Percentiles rank a stretch among this genome's conserved stretches.
Evolutionary conservation across 2,797 vertebrate genomes (phyloP).

Genomic region (Gymnocypris eckloni): DNA sequence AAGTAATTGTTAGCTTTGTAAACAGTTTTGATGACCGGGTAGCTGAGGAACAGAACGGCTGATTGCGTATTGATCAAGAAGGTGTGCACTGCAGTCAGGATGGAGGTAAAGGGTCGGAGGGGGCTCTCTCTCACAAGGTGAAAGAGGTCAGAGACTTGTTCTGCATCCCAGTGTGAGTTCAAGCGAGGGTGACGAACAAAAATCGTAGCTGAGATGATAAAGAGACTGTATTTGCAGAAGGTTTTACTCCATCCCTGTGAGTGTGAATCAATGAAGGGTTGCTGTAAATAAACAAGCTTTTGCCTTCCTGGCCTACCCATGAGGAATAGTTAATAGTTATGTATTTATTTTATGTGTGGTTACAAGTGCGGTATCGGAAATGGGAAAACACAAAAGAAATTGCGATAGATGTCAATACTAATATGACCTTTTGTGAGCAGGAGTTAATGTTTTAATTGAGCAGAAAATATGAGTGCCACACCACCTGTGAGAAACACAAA

Average conservation of each 20-base stretch:
- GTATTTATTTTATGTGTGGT: constrained; percentile 23
- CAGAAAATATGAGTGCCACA: neutral
- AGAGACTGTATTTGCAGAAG: constrained; percentile 30
- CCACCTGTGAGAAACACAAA: neutral
- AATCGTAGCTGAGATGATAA: constrained; percentile 15
- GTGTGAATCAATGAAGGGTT: constrained; percentile 26
- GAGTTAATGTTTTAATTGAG: constrained; percentile 31
- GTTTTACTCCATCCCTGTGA: constrained; percentile 8
- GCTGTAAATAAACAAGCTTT: constrained; percentile 24
- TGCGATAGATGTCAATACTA: constrained; percentile 28
- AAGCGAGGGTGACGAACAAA: neutral
- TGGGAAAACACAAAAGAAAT: neutral
- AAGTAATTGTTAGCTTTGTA: constrained; percentile 76
- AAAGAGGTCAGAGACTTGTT: constrained; percentile 46
- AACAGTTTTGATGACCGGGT: constrained; percentile 73
- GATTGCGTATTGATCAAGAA: constrained; percentile 82
- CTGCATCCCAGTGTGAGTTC: constrained; percentile 39
- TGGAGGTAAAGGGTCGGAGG: neutral
- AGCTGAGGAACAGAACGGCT: constrained; percentile 69
- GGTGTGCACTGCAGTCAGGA: constrained; percentile 57
- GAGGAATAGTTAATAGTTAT: constrained; percentile 30
- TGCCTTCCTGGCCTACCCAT: neutral
- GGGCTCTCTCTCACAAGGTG: constrained; percentile 49
- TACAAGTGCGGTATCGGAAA: constrained; percentile 15
- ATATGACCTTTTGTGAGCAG: constrained; percentile 27